Evolutionary conservation across 2,797 vertebrate genomes (phyloP), one percentile per base, ranked within the genome.

Genomic region (Siniperca obscura): DNA sequence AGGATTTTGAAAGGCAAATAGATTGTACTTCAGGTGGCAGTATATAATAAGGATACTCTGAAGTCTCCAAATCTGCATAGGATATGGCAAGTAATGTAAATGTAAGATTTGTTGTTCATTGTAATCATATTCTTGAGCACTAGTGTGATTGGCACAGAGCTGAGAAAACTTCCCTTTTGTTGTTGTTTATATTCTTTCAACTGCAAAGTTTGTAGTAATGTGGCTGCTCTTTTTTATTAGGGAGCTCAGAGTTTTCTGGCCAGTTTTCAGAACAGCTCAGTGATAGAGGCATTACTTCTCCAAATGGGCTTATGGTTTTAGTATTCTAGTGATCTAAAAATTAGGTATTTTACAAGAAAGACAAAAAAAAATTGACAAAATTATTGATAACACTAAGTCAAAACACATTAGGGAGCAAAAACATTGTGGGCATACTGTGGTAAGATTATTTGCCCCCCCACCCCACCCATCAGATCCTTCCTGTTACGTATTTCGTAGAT

Each of bases 251-350:
- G 70, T 60, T 84, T 77, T 84, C 56, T 85, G 83, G 77, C 30
- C 74, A 80, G 75, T 79, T 76, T 87, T 87, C 78, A 80, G 62
- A 85, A 48, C 74, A 70, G 79, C 80, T 89, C 82, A 65, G 42
- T 59, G 73, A 71, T 76, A 42, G 53, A 80, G 76, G 78, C 65
- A 83, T 67, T 85, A 70, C 76, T 61, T 83, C 60, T 79, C 48
- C 60, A 64, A 70, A 86, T 55, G 30, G 60, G 30, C 46, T 80
- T 75, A 61, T 59, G 38, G 38, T 13, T 80, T 84, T 83, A 56
- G 42, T 83, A 46, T 87, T 85, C 9, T 66, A 4, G 42, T 70
- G n/a, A 42, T 80, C 50, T 74, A 70, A 83, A 88, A 84, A 65
- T 50, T 16, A 73, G 25, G 68, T 60, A 59, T 81, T 81, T 77